Percentiles rank a stretch among this genome's conserved stretches.
Conservation (phyloP, 2,888 invertebrate species). For the Dichetophora obliterata region DNA sequence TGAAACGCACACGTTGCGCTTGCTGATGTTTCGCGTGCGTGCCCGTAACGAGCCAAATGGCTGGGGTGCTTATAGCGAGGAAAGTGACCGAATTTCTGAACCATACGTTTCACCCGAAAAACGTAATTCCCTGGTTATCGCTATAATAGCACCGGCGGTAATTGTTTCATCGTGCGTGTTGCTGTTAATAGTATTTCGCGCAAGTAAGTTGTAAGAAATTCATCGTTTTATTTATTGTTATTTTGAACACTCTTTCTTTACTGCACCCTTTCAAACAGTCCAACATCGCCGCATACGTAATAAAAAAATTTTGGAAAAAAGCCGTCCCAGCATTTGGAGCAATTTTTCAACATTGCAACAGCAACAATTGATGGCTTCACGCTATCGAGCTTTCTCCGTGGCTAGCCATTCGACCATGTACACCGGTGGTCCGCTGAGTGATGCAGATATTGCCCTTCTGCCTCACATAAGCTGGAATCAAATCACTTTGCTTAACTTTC, state of each 20-base stretch:
- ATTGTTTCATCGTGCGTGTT: slow-evolving; percentile 67
- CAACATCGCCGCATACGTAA: slow-evolving; percentile 77
- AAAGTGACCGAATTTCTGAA: slow-evolving; percentile 73
- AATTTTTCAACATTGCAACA: slow-evolving; percentile 86
- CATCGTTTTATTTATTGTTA: neutral
- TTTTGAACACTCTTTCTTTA: neutral
- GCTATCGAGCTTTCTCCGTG: slow-evolving; percentile 79
- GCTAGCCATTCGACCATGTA: slow-evolving; percentile 86
- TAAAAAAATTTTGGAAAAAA: slow-evolving; percentile 77
- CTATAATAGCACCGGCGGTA: slow-evolving; percentile 74
- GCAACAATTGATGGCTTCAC: slow-evolving; percentile 73
- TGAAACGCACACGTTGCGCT: slow-evolving; percentile 73
- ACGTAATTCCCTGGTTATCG: slow-evolving; percentile 73
- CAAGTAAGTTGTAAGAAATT: slow-evolving; percentile 53
- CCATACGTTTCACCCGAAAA: slow-evolving; percentile 65
- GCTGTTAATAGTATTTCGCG: slow-evolving; percentile 59
- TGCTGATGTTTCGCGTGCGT: slow-evolving; percentile 81
- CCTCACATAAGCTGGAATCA: slow-evolving; percentile 90
- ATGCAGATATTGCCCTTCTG: slow-evolving; percentile 82
- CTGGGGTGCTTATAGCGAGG: slow-evolving; percentile 82
- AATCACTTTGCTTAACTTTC: slow-evolving; percentile 86
- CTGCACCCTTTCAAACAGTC: slow-evolving; percentile 68
- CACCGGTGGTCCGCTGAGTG: slow-evolving; percentile 76
- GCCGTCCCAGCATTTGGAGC: slow-evolving; percentile 76
- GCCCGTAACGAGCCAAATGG: slow-evolving; percentile 83